Conservation (phyloP, 2,888 invertebrate genomes). For the Dioctria rufipes region DNA sequence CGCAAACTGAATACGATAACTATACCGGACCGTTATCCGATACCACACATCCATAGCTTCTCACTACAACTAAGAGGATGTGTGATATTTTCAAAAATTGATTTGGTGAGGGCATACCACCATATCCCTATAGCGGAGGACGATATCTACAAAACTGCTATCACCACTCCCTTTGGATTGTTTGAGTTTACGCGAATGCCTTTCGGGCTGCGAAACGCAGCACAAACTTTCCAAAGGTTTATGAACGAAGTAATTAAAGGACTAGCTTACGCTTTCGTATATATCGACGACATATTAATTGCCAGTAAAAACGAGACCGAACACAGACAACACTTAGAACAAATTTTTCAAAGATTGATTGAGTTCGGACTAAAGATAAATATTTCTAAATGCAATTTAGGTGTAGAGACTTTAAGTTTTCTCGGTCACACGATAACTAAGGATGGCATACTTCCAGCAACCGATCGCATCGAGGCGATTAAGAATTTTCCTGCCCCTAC, state of each 20-base stretch:
- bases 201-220: too few species aligned
- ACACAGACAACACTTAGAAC: background rate
- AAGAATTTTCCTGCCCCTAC: too few species aligned
- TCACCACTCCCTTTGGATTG: too few species aligned
- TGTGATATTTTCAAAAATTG: background rate
- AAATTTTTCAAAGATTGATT: background rate
- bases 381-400: background rate
- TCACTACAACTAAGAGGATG: background rate
- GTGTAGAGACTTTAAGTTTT: too few species aligned
- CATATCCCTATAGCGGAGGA: background rate
- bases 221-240: too few species aligned
- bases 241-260: background rate
- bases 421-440: too few species aligned
- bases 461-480: too few species aligned
- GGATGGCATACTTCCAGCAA: too few species aligned
- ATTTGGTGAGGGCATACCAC: background rate
- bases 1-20: too few species aligned
- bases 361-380: background rate
- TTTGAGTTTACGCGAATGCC: too few species aligned
- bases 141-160: too few species aligned
- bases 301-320: background rate
- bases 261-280: background rate
- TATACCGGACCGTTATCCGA: background rate
- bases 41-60: background rate
- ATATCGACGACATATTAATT: conserved; percentile 14